Percentiles rank a stretch among this genome's conserved stretches.
These are phyloP conservation scores for Epinotia brunnichana DNA, from an alignment of 2,888 invertebrate genomes.

Conservation along the genomic window DNA sequence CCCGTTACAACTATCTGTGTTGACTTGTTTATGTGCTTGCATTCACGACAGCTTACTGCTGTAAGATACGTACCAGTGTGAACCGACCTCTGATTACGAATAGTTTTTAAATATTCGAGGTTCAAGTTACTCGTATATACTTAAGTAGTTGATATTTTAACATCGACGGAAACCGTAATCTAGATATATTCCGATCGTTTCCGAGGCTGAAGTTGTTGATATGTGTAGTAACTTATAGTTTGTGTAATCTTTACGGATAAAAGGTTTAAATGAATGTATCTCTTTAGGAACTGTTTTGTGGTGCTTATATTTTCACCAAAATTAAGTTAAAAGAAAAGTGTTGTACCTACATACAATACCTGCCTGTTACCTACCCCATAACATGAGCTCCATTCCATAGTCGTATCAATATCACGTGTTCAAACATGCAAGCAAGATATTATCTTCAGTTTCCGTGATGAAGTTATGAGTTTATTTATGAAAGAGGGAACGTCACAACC, in stretches of 20 bases:
- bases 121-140: neutral
- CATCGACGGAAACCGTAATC: conserved; percentile 24
- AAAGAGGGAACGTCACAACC: too few relatives aligned
- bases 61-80: neutral
- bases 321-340: too few relatives aligned
- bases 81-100: neutral
- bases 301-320: neutral
- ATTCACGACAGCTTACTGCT: neutral
- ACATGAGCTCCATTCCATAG: too few relatives aligned
- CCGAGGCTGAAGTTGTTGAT: neutral
- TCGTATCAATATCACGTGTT: too few relatives aligned
- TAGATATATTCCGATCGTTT: conserved; percentile 23
- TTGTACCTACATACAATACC: too few relatives aligned
- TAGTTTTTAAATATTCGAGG: neutral
- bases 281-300: neutral
- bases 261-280: neutral
- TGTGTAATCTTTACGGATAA: neutral
- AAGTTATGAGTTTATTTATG: too few relatives aligned
- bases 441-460: too few relatives aligned
- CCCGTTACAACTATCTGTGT: conserved; percentile 58
- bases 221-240: neutral
- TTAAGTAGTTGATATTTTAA: conserved; percentile 35
- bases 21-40: conserved; percentile 45
- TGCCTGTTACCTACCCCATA: too few relatives aligned
- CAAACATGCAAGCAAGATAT: too few relatives aligned